Percentiles rank a stretch among this genome's conserved stretches.
Evolutionary conservation across 2,113 vertebrate genomes (phyloP).

Genomic region (Apteryx owenii): DNA sequence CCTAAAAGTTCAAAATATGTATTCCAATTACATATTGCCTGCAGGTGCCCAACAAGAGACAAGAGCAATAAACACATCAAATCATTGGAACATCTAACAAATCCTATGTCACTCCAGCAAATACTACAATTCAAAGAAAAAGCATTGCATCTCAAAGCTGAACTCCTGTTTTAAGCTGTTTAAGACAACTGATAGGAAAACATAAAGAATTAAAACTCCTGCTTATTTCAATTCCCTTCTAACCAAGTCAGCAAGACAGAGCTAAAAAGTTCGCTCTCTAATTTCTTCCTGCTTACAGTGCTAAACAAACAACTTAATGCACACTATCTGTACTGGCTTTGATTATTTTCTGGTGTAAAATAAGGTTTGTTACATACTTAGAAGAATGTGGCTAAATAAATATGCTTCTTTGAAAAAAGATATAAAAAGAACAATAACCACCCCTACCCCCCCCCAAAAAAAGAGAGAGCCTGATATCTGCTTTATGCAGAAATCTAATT

Average conservation of each 20-base stretch:
- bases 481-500: background rate
- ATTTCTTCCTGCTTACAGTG: background rate
- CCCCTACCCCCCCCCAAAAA: too few relatives aligned
- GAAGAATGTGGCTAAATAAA: background rate
- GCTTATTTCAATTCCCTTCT: background rate
- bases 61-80: conserved; percentile 17
- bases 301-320: background rate
- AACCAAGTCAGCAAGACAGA: background rate
- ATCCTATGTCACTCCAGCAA: background rate
- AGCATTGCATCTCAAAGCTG: background rate
- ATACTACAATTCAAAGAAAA: background rate
- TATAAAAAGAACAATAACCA: background rate
- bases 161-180: background rate
- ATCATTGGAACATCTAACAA: background rate
- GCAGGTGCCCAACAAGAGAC: background rate
- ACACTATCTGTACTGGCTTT: background rate
- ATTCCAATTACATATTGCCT: background rate
- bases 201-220: background rate
- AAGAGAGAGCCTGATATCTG: background rate
- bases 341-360: background rate
- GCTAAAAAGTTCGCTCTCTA: background rate
- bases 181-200: background rate
- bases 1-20: background rate
- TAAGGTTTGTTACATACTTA: background rate
- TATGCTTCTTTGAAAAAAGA: background rate